Evolutionary conservation across 2,113 vertebrate genomes (phyloP).

Genomic region (Pluvialis apricaria): DNA sequence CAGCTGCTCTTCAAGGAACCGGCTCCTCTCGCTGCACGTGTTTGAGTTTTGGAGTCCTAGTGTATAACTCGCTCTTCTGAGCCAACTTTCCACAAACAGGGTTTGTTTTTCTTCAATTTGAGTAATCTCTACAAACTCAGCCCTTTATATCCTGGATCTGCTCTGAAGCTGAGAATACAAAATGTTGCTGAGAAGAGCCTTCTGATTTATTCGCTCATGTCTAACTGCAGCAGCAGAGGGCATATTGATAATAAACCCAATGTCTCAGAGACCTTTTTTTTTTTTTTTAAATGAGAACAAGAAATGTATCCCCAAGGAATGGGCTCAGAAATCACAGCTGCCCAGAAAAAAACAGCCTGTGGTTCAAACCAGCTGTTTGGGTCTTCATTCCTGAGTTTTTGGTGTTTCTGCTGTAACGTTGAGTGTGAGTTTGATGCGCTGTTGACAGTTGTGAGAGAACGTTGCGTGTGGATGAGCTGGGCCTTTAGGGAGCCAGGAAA

Average conservation of each 20-base stretch:
- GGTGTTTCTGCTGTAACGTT: neutral
- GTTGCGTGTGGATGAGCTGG: neutral
- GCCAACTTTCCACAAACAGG: neutral
- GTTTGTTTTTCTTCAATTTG: neutral
- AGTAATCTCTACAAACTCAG: neutral
- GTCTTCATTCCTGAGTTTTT: neutral
- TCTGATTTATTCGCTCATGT: neutral
- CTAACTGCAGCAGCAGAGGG: neutral
- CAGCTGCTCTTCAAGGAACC: neutral
- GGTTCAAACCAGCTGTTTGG: neutral
- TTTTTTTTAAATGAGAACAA: neutral
- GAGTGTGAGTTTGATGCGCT: neutral
- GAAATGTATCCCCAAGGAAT: neutral
- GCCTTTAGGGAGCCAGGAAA: neutral
- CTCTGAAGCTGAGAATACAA: neutral
- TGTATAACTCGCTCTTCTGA: neutral
- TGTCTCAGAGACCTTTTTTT: neutral
- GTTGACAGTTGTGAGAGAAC: neutral
- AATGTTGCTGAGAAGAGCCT: neutral
- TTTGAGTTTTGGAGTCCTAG: neutral
- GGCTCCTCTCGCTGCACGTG: neutral
- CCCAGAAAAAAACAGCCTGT: neutral
- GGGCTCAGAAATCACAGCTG: neutral
- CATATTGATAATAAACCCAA: neutral
- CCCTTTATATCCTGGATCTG: neutral